phyloP scores from a whole-genome alignment of 2,888 invertebrate genomes.

The Ptilodon capucinus region DNA sequence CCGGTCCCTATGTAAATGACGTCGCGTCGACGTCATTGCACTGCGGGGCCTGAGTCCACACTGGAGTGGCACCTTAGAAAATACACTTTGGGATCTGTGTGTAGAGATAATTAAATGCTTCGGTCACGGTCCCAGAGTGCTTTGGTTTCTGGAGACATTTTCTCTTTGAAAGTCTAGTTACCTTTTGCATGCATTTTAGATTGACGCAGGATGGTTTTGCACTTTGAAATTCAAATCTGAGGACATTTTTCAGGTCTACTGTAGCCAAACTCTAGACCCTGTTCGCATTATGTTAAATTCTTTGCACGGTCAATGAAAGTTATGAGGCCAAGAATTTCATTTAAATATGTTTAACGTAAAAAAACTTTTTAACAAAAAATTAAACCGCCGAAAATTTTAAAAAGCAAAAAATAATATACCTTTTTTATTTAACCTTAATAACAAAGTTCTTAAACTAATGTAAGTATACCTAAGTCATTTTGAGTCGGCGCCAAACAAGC shows the following conservation, averaged over 20 bases:
- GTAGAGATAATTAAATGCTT: constrained; percentile 1
- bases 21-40: constrained; percentile 15
- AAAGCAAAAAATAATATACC: too few relatives aligned
- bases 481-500: too few relatives aligned
- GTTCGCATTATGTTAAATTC: too few relatives aligned
- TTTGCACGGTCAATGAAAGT: too few relatives aligned
- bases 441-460: too few relatives aligned
- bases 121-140: not conserved
- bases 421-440: too few relatives aligned
- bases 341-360: too few relatives aligned
- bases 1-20: constrained; percentile 48
- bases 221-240: not conserved
- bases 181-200: not conserved
- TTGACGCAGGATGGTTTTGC: not conserved
- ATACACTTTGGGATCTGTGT: not conserved
- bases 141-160: not conserved
- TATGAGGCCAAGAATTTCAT: too few relatives aligned
- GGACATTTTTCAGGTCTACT: not conserved
- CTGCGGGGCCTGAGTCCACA: constrained; percentile 8
- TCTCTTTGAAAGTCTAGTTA: not conserved
- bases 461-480: too few relatives aligned
- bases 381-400: too few relatives aligned
- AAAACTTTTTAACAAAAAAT: too few relatives aligned
- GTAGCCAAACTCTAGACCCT: not conserved
- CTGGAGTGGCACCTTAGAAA: constrained; percentile 21